Evolutionary conservation across 2,797 vertebrate species (phyloP).

Genomic region (Peromyscus attwateri): DNA sequence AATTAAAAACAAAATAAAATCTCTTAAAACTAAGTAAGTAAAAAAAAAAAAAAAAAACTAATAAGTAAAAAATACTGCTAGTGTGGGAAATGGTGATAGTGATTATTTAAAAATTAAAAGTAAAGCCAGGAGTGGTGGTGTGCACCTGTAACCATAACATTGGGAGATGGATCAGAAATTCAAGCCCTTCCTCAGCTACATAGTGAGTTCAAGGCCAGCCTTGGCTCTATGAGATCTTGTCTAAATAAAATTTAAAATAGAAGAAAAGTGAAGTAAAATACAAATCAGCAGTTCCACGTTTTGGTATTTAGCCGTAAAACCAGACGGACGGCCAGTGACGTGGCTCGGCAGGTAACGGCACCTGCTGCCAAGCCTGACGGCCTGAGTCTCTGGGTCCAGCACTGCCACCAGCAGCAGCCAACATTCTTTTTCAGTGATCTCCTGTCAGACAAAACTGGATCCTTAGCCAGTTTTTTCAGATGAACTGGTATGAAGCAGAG

Average conservation of each 20-base stretch:
- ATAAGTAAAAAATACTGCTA: not conserved
- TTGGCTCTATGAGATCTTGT: not conserved
- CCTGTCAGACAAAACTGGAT: not conserved
- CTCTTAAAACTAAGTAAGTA: not conserved
- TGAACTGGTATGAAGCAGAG: not conserved
- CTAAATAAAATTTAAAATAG: not conserved
- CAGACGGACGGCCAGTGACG: not conserved
- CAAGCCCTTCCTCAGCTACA: not conserved
- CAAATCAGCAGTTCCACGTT: not conserved
- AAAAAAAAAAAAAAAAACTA: not conserved
- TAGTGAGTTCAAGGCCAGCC: not conserved
- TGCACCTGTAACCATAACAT: not conserved
- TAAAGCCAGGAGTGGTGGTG: not conserved
- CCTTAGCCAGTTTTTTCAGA: not conserved
- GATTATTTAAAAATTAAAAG: not conserved
- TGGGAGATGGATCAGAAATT: not conserved
- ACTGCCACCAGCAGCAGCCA: not conserved
- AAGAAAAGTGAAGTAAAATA: not conserved
- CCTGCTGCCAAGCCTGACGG: not conserved
- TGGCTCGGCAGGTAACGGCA: not conserved
- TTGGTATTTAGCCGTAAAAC: not conserved
- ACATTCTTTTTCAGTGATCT: not conserved
- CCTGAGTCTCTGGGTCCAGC: not conserved
- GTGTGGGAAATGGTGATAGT: not conserved
- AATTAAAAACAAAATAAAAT: not conserved